These are phyloP conservation scores for Nannospalax galili DNA, from an alignment of 2,113 vertebrate genomes.

Conservation along the genomic window DNA sequence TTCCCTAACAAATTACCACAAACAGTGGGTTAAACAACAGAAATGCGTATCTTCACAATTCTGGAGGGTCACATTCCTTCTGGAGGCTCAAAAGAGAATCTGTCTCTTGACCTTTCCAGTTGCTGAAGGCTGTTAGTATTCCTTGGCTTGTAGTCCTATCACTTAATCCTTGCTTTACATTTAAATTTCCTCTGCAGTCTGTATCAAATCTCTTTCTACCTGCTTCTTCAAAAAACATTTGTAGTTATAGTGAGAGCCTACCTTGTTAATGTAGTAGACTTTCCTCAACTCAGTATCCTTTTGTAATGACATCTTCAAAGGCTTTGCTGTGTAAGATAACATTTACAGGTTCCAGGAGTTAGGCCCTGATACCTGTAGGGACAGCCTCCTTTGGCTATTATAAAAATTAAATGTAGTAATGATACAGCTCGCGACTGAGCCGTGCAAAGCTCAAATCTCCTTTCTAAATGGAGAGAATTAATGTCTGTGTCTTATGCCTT, in stretches of 20 bases:
- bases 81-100: rapidly evolving
- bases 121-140: background rate
- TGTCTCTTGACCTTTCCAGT: background rate
- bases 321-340: background rate
- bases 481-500: background rate
- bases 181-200: background rate
- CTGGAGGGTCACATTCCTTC: background rate
- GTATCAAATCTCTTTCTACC: background rate
- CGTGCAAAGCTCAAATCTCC: background rate
- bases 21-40: background rate
- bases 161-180: background rate
- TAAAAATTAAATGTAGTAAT: background rate
- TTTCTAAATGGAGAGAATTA: slow-evolving; percentile 44
- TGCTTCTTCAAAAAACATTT: background rate
- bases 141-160: background rate
- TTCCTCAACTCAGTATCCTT: background rate
- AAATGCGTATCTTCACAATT: background rate
- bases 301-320: background rate
- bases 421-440: background rate
- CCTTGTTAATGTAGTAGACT: background rate
- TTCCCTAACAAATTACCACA: background rate
- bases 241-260: background rate
- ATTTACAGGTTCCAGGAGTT: background rate
- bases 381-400: background rate
- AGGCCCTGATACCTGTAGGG: background rate